phyloP scores from a whole-genome alignment of 2,797 vertebrate genomes.

The Myotis planiceps region DNA sequence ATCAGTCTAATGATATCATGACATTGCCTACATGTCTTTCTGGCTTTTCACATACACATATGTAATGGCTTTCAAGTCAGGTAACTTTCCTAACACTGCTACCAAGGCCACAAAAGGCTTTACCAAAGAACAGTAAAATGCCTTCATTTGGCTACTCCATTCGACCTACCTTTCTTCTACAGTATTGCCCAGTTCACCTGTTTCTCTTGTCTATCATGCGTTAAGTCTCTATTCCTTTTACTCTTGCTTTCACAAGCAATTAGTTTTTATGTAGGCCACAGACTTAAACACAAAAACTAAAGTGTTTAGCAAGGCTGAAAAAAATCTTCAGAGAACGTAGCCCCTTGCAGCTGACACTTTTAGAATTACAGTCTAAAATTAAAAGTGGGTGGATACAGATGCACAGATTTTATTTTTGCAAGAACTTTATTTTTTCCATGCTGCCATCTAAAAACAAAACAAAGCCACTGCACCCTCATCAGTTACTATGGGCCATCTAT shows the following conservation, averaged over 20 bases:
- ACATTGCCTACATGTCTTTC: background rate
- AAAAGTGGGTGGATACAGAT: background rate
- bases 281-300: background rate
- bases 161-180: background rate
- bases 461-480: background rate
- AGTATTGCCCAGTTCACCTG: background rate
- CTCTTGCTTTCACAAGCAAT: background rate
- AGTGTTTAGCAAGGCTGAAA: background rate
- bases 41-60: background rate
- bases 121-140: background rate
- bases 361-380: background rate
- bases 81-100: background rate
- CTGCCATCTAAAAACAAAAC: background rate
- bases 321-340: background rate
- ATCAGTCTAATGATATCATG: background rate
- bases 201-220: background rate
- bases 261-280: background rate
- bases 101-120: background rate
- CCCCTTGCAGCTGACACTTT: background rate
- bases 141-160: background rate
- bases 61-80: background rate
- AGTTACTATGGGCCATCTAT: background rate
- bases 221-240: background rate
- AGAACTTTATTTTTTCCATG: background rate
- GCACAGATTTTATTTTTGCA: background rate